Conservation (phyloP, 1,140 invertebrate genomes). For the Idris sp. region DNA sequence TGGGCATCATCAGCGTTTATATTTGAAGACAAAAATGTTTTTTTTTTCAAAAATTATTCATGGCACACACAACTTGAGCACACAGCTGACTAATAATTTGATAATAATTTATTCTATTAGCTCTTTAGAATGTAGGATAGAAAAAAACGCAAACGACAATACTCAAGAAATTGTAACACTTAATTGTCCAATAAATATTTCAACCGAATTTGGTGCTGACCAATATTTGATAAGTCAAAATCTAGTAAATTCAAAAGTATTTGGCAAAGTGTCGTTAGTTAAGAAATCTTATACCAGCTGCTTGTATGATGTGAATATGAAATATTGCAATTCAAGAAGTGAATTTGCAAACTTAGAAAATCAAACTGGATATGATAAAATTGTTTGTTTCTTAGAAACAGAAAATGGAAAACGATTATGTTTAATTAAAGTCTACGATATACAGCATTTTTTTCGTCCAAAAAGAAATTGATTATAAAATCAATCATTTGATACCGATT, state of each 20-base stretch:
- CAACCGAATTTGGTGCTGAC: not conserved
- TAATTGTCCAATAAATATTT: not conserved
- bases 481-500: not conserved
- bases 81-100: conserved; percentile 49
- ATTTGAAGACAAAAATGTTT: conserved; percentile 58
- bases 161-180: not conserved
- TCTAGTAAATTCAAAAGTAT: not conserved
- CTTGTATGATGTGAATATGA: conserved; percentile 2
- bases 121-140: conserved; percentile 4
- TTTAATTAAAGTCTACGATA: not conserved
- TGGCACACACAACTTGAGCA: conserved; percentile 38
- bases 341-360: not conserved
- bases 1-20: conserved; percentile 49
- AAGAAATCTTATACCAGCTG: not conserved
- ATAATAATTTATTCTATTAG: conserved; percentile 18
- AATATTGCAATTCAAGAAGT: not conserved
- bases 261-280: not conserved
- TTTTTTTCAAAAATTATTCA: conserved; percentile 45
- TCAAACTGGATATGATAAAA: not conserved
- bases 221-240: not conserved
- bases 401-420: not conserved
- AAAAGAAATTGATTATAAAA: not conserved
- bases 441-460: not conserved
- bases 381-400: not conserved
- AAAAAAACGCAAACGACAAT: not conserved